Conservation (phyloP, 2,113 vertebrate genomes). For the Sinosuthora webbiana region DNA sequence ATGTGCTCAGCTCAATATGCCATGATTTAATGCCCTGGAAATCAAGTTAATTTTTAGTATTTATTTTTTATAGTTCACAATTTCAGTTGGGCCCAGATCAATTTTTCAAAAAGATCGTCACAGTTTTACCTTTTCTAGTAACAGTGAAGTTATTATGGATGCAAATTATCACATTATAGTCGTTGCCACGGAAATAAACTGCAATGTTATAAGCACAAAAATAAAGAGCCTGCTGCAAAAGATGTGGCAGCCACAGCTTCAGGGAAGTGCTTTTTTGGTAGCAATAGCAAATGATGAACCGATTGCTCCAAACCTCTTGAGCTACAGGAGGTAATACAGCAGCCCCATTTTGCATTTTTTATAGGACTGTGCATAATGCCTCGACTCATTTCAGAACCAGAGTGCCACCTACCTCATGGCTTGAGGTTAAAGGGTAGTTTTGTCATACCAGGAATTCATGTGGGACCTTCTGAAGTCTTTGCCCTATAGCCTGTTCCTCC, state of each 20-base stretch:
- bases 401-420: not conserved
- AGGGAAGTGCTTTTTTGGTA: not conserved
- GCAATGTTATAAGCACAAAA: not conserved
- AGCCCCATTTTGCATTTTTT: not conserved
- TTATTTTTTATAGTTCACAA: not conserved
- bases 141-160: not conserved
- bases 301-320: not conserved
- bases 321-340: not conserved
- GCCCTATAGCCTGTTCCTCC: not conserved
- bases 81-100: not conserved
- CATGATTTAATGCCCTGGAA: not conserved
- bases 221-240: not conserved
- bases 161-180: not conserved
- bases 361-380: not conserved
- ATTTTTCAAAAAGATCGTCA: not conserved
- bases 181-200: conserved; percentile 15
- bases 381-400: not conserved
- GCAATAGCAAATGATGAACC: not conserved
- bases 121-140: not conserved
- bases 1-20: not conserved
- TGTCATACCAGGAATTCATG: not conserved
- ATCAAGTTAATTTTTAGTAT: not conserved
- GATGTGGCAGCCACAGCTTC: not conserved
- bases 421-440: not conserved
- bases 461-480: not conserved